Evolutionary conservation across 2,797 vertebrate genomes (phyloP), one percentile per base, ranked within the genome.

Genomic region (Oreonectes daqikongensis): DNA sequence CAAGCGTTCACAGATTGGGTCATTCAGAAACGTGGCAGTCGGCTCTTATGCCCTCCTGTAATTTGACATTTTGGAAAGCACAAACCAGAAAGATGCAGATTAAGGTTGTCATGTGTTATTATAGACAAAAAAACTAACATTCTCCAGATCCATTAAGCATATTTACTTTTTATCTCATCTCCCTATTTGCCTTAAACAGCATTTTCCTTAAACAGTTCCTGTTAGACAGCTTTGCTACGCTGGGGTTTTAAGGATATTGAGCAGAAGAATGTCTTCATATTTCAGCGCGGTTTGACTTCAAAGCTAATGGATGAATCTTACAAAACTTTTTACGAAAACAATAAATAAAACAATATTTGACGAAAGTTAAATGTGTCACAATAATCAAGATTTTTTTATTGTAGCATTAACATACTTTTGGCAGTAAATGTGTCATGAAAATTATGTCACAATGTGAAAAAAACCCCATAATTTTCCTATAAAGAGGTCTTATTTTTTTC

Each of bases 181-280:
- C 77, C 81, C 60, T 83, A 72, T 86, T 83, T 89, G 88, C 87
- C 89, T 90, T 90, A 88, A 86, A 84, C 65, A 80, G 65, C 4
- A 48, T n/a, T n/a, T n/a, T n/a, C n/a, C n/a, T n/a, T 79, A 0
- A 35, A 35, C 2, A 35, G 78, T 69, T 78, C 74, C 35, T 67
- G 83, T 77, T 78, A 77, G 71, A 59, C 69, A 64, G 71, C 15
- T 75, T 15, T 78, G 77, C 79, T 82, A 85, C 82, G 69, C 1
- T 60, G 70, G 65, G 72, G 60, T 69, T 57, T 40, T 24, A 0
- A 78, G 69, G 73, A 2, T 81, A 82, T 78, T 79, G 77, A 84
- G 75, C 84, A 85, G 85, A 85, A 85, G 80, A 85, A 83, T 1
- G 2, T 18, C 18, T 35, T 61, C 17, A 22, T 8, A 53, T 22